Evolutionary conservation across 1,140 invertebrate species (phyloP).

Genomic region (Aricia agestis): DNA sequence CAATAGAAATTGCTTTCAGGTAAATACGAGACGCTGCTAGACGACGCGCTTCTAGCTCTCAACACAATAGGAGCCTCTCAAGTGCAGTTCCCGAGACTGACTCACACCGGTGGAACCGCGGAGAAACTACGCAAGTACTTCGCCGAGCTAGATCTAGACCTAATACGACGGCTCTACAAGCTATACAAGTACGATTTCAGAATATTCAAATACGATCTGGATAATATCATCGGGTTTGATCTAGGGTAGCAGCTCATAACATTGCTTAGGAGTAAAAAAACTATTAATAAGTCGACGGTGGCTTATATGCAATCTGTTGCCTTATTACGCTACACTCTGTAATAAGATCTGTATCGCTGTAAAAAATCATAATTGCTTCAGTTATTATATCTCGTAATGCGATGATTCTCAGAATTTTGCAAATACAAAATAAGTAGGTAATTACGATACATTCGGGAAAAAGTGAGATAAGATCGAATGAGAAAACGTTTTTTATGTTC

Average conservation of each 20-base stretch:
- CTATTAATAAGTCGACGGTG: background rate
- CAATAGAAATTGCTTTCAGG: slow-evolving; percentile 50
- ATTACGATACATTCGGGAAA: too few species aligned
- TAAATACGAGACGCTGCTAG: slow-evolving; percentile 84
- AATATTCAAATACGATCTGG: slow-evolving; percentile 87
- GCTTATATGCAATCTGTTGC: background rate
- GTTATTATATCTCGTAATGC: too few species aligned
- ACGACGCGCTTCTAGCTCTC: slow-evolving; percentile 82
- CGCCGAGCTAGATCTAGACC: slow-evolving; percentile 81
- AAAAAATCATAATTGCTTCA: too few species aligned
- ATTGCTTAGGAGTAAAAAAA: background rate
- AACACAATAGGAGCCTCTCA: slow-evolving; percentile 80
- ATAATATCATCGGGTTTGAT: slow-evolving; percentile 84
- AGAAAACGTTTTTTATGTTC: too few species aligned
- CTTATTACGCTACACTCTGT: too few species aligned
- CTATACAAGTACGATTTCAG: slow-evolving; percentile 88
- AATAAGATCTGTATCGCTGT: too few species aligned
- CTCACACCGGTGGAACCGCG: slow-evolving; percentile 80
- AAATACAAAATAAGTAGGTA: too few species aligned
- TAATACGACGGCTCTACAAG: slow-evolving; percentile 83
- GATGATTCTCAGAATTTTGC: too few species aligned
- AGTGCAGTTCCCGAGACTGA: slow-evolving; percentile 80
- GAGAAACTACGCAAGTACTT: slow-evolving; percentile 84
- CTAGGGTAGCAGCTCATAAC: slow-evolving; percentile 61
- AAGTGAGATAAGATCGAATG: too few species aligned